Evolutionary conservation across 1,140 invertebrate species (phyloP), one percentile per base, ranked within the genome.

Genomic region (Drosophila pallidifrons): DNA sequence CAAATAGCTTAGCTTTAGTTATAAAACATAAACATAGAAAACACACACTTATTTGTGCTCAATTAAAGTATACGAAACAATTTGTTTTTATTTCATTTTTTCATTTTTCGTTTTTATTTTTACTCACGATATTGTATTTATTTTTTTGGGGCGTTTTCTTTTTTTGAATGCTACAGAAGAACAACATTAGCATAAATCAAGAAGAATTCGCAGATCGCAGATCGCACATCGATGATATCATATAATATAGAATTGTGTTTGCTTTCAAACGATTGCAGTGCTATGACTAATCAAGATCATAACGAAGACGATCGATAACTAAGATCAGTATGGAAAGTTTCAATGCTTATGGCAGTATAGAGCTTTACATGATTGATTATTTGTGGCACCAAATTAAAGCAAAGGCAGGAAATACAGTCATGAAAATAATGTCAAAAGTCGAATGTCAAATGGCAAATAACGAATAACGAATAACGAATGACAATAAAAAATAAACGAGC

Each of bases 401-500:
- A 41, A 41, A 10, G 38, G 32, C 7, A 6, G 35, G 8, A 38
- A 15, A 41, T 7, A 57, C 1, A 41, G 28, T 3, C 25, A 32
- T 8, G 20, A 25, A 25, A 25, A 3, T 25, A 25, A 25, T 25
- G 10, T 2, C 8, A 11, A 30, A 58, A 51, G 61, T 57, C 41
- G 51, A 72, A 66, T 73, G 64, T 59, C 70, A 59, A 73, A 67
- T 73, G 49, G 10, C 55, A 60, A 60, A 67, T 59, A 58, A 73
- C 15, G 38, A 69, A 75, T 55, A n/a, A 69, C 51, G n/a, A 60
- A 67, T 59, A 58, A 73, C 15, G 38, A 69, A 75, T 55, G 15
- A 69, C 51, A 75, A 75, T 61, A 75, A 75, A 54, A 54, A 75
- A 32, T 70, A 69, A 75, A 41, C 65, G 71, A 75, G 54, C 43